Evolutionary conservation across 2,888 invertebrate genomes (phyloP), one percentile per base, ranked within the genome.

Genomic region (Omphaloscelis lunosa): DNA sequence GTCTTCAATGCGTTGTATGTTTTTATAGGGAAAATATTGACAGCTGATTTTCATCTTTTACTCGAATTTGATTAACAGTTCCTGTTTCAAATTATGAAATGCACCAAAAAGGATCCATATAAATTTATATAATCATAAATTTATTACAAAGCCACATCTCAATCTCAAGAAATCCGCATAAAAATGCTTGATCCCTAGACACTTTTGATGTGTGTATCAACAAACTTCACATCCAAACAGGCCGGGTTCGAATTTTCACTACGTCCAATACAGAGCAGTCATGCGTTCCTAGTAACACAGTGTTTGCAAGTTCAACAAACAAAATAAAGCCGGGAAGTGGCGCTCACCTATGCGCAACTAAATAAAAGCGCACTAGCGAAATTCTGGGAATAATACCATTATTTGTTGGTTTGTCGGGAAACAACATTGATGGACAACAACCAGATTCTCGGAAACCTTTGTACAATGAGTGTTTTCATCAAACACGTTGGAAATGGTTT

Each of bases 261-360:
- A 72, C 61, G 51, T 29, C 51, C 86, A 62, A 83, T 72, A 72
- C 29, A 62, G 45, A 9, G 56, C 70, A 51, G 63, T 27, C 70
- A 85, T 81, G 85, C 67, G 73, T 77, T 23, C 48, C 29, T 73
- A 75, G 86, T 56, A 77, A 85, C 71, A 69, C 65, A 53, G 34
- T 83, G 72, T 83, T 79, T 75, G 74, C 51, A 66, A 82, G 48
- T 78, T 69, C 74, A 70, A 67, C 84, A 82, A 86, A 84, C 70
- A 86, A 86, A 79, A 83, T 79, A 79, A 70, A 79, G 74, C 79
- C 27, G 20, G 41, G 56, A 72, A 84, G 51, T 53, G 51, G 45
- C 56, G 61, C 53, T 73, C 74, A 75, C 73, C 74, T 69, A 72
- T 73, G 29, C 8, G 61, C 72, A 62, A 70, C 69, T 67, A 70